A percentile compares a stretch with the other conserved stretches of the same genome.
These are phyloP conservation scores for Melanotaenia boesemani DNA, from an alignment of 2,797 vertebrate genomes.

Conservation along the genomic window DNA sequence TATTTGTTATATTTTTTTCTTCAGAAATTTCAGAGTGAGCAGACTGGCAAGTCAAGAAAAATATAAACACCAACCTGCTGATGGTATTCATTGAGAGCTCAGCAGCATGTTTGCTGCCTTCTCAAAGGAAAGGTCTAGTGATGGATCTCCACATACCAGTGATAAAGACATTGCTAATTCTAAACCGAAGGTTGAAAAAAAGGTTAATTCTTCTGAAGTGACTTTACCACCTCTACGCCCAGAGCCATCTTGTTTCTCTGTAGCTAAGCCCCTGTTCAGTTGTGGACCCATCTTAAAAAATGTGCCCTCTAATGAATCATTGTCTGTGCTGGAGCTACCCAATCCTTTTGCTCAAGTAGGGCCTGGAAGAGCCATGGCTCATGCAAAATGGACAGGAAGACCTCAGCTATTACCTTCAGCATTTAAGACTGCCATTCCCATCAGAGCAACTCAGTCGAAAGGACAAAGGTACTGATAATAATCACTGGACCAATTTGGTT, in stretches of 20 bases:
- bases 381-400: slow-evolving; percentile 71
- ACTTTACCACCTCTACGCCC: slow-evolving; percentile 54
- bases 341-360: slow-evolving; percentile 74
- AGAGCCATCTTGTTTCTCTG: neutral
- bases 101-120: slow-evolving; percentile 55
- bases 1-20: neutral
- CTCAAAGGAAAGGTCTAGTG: slow-evolving; percentile 24
- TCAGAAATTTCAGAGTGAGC: neutral
- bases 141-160: slow-evolving; percentile 18
- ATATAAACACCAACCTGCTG: slow-evolving; percentile 7
- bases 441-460: slow-evolving; percentile 22
- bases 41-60: neutral
- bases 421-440: slow-evolving; percentile 69
- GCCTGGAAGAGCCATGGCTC: slow-evolving; percentile 50
- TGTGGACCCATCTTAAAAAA: slow-evolving; percentile 3
- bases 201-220: slow-evolving; percentile 6
- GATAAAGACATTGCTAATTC: slow-evolving; percentile 7
- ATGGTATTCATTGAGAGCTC: slow-evolving; percentile 31
- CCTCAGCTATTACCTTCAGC: slow-evolving; percentile 73
- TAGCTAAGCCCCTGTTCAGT: slow-evolving; percentile 28
- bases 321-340: slow-evolving; percentile 78
- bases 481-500: neutral
- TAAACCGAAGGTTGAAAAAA: slow-evolving; percentile 31
- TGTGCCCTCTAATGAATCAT: slow-evolving; percentile 16
- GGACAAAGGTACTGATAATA: slow-evolving; percentile 48